phyloP scores from a whole-genome alignment of 2,888 invertebrate species.

The Lochmaea capreae region DNA sequence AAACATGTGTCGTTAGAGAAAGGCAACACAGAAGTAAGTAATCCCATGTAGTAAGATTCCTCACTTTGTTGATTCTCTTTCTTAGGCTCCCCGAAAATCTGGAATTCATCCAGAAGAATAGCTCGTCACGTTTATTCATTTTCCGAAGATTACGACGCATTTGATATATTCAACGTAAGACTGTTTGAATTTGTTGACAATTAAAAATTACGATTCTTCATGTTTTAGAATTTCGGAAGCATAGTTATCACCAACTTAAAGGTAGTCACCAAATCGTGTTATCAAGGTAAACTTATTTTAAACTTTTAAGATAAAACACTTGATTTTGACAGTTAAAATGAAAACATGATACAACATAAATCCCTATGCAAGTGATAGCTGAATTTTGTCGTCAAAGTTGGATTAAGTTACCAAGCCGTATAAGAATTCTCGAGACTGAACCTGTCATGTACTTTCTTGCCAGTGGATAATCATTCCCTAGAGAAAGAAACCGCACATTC shows the following conservation, averaged over 20 bases:
- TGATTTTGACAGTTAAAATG: background rate
- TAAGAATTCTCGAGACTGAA: no score
- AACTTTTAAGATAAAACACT: background rate
- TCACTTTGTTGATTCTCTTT: background rate
- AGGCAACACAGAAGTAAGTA: conserved; percentile 49
- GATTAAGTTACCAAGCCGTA: no score
- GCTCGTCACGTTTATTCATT: conserved; percentile 55
- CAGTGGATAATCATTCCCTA: no score
- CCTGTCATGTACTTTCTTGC: no score
- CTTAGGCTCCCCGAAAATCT: conserved; percentile 11
- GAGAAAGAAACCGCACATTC: no score
- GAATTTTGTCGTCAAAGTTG: no score
- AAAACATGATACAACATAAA: no score
- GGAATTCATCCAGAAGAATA: conserved; percentile 37
- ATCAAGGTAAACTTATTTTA: conserved; percentile 50
- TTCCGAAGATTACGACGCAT: conserved; percentile 59
- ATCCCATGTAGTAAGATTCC: no score
- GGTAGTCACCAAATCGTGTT: conserved; percentile 69
- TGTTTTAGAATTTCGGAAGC: conserved; percentile 67
- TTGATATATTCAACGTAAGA: conserved; percentile 60
- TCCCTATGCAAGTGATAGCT: no score
- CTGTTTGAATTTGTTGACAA: conserved; percentile 3
- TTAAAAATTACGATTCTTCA: conserved; percentile 1
- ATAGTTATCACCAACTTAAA: conserved; percentile 69
- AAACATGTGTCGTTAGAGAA: conserved; percentile 50